A percentile compares a stretch with the other conserved stretches of the same genome.
Evolutionary conservation across 2,888 invertebrate species (phyloP).

Genomic region (Panzeria rudis): DNA sequence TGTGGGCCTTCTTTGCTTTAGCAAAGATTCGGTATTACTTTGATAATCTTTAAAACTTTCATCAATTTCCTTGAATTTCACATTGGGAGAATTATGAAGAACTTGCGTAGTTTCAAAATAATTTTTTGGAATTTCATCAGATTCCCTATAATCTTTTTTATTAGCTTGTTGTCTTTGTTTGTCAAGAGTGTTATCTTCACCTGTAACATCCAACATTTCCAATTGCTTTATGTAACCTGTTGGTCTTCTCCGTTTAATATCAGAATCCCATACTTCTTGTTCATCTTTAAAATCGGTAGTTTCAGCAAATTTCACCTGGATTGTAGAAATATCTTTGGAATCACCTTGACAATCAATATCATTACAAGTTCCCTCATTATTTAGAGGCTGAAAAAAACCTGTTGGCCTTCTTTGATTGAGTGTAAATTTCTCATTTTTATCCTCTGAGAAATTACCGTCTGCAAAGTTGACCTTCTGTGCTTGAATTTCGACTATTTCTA

Average conservation of each 20-base stretch:
- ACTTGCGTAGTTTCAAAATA: not conserved
- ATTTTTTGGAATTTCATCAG: not conserved
- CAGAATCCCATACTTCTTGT: not conserved
- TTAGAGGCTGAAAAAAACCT: not conserved
- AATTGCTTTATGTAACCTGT: slow-evolving; percentile 40
- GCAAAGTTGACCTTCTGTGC: slow-evolving; percentile 20
- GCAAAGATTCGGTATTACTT: not conserved
- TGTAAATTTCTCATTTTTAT: slow-evolving; percentile 36
- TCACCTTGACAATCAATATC: not conserved
- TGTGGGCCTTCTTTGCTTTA: slow-evolving; percentile 37
- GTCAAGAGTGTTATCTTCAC: not conserved
- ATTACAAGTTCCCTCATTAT: not conserved
- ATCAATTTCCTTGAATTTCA: slow-evolving; percentile 1
- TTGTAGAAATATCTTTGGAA: not conserved
- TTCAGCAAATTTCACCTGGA: slow-evolving; percentile 18
- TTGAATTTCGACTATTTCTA: slow-evolving; percentile 6
- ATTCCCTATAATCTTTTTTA: no score
- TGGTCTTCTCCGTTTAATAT: slow-evolving; percentile 55
- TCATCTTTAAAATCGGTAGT: slow-evolving; percentile 34
- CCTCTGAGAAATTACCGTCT: not conserved
- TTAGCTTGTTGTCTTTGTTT: not conserved
- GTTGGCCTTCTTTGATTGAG: slow-evolving; percentile 58
- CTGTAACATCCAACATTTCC: slow-evolving; percentile 3
- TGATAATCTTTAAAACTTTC: not conserved
- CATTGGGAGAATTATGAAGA: not conserved